Percentiles rank a stretch among this genome's conserved stretches.
Evolutionary conservation across 2,888 invertebrate species (phyloP).

Genomic region (Penaeus monodon): DNA sequence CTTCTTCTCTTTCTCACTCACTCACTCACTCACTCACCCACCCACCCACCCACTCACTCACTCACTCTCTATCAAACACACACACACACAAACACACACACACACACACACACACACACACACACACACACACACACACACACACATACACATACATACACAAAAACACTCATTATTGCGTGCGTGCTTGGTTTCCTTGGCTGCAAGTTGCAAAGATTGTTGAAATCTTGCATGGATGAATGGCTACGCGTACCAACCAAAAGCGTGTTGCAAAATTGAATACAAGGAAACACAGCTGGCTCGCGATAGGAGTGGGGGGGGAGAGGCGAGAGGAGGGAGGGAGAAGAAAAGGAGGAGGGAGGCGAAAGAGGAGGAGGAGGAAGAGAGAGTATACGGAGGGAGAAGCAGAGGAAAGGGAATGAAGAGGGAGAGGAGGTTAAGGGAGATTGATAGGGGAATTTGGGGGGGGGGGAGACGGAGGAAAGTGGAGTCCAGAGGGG

Average conservation of each 20-base stretch:
- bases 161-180: no score
- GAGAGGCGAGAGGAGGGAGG: neutral
- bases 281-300: neutral
- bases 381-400: neutral
- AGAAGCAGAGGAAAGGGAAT: neutral
- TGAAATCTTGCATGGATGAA: no score
- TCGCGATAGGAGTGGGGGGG: neutral
- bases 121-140: no score
- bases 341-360: neutral
- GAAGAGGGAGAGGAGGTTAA: neutral
- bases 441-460: neutral
- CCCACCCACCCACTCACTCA: neutral
- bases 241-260: no score
- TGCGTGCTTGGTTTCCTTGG: no score
- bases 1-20: neutral
- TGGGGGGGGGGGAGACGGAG: neutral
- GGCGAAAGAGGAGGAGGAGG: neutral
- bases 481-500: neutral
- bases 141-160: no score
- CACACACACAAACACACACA: no score
- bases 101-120: no score
- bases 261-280: neutral
- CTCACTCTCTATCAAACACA: no score
- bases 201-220: no score
- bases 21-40: neutral